Conservation (phyloP, 2,113 vertebrate species). For the Desmodus rotundus region DNA sequence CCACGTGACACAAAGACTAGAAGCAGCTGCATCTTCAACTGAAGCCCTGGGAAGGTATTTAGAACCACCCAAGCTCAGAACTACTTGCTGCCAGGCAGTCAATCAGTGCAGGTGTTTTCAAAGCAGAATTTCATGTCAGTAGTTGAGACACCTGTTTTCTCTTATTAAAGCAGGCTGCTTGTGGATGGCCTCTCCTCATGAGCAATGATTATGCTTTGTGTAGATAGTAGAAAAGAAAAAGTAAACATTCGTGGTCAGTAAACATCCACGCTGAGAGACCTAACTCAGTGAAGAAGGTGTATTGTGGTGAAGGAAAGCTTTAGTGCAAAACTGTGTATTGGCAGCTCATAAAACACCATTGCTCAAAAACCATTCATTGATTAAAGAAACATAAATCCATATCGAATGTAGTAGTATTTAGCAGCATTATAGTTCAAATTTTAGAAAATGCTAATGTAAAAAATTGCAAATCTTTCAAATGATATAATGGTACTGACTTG, state of each 20-base stretch:
- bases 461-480: neutral
- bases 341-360: neutral
- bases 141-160: neutral
- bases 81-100: too few relatives aligned
- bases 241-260: neutral
- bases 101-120: neutral
- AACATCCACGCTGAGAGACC: neutral
- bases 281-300: neutral
- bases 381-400: neutral
- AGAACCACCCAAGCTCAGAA: neutral
- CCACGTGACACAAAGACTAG: neutral
- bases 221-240: neutral
- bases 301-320: neutral
- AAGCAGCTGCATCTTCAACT: neutral
- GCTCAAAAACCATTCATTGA: neutral
- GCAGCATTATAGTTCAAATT: neutral
- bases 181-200: neutral
- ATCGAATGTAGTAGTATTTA: neutral
- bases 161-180: neutral
- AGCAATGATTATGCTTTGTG: neutral
- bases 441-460: constrained; percentile 2
- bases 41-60: neutral
- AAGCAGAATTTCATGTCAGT: neutral
- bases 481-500: neutral
- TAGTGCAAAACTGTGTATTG: neutral